Percentiles rank a stretch among this genome's conserved stretches.
phyloP scores from a whole-genome alignment of 1,140 invertebrate species.

The Drosophila subpulchrella region DNA sequence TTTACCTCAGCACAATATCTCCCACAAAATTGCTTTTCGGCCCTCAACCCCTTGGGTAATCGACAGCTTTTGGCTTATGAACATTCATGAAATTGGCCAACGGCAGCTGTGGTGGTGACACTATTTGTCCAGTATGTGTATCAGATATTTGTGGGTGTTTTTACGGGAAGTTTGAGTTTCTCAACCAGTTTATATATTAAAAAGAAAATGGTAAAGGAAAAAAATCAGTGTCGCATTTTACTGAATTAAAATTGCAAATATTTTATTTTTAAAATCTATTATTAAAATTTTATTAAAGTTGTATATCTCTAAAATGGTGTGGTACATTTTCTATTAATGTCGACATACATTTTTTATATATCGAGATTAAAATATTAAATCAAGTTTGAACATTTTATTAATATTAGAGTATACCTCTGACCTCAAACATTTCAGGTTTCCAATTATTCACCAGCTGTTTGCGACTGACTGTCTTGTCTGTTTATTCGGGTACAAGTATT shows the following conservation, averaged over 20 bases:
- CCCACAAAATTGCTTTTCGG: slow-evolving; percentile 72
- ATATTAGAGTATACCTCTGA: background rate
- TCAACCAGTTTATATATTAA: background rate
- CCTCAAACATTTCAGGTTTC: background rate
- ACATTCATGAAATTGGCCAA: slow-evolving; percentile 42
- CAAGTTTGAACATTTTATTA: background rate
- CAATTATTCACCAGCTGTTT: background rate
- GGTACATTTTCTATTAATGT: no score
- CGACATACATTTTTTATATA: no score
- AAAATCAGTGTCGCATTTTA: no score
- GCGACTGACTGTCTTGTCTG: slow-evolving; percentile 36
- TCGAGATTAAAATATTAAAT: no score
- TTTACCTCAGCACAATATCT: slow-evolving; percentile 31
- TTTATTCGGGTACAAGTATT: slow-evolving; percentile 60
- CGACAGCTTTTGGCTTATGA: slow-evolving; percentile 44
- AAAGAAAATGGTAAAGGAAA: background rate
- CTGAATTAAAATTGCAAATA: no score
- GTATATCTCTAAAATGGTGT: no score
- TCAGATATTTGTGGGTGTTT: background rate
- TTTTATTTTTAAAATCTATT: no score
- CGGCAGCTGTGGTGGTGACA: slow-evolving; percentile 17
- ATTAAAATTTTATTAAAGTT: no score
- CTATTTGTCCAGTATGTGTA: slow-evolving; percentile 7
- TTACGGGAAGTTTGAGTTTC: background rate
- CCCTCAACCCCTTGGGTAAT: slow-evolving; percentile 25